phyloP scores from a whole-genome alignment of 2,888 invertebrate species.

The Tridacna gigas region DNA sequence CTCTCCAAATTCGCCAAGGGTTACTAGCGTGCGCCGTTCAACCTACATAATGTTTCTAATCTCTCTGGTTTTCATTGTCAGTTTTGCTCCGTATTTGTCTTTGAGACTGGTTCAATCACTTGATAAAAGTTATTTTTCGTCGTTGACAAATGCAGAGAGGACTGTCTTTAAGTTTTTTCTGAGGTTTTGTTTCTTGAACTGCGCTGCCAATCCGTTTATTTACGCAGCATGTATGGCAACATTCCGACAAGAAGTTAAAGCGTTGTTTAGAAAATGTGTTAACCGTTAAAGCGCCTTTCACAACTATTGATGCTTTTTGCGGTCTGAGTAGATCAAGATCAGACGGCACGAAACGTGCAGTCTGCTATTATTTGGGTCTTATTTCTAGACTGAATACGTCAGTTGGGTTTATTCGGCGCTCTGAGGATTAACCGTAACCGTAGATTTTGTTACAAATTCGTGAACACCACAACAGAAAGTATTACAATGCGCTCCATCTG shows the following conservation, averaged over 20 bases:
- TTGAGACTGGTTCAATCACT: constrained; percentile 55
- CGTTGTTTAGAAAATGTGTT: constrained; percentile 15
- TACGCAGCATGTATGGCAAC: constrained; percentile 70
- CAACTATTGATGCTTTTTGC: too few relatives aligned
- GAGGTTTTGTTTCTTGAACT: constrained; percentile 69
- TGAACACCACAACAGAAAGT: too few relatives aligned
- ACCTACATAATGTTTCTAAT: constrained; percentile 70
- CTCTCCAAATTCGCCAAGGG: not conserved
- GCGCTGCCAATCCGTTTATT: constrained; percentile 73
- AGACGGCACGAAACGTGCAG: too few relatives aligned
- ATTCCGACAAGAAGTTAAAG: constrained; percentile 57
- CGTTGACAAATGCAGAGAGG: constrained; percentile 50
- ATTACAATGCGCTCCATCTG: too few relatives aligned
- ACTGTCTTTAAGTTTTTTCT: constrained; percentile 66
- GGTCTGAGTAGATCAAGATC: too few relatives aligned
- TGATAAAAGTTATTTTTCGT: constrained; percentile 48
- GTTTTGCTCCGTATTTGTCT: constrained; percentile 64
- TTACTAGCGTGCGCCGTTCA: constrained; percentile 30
- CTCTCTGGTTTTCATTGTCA: constrained; percentile 65
- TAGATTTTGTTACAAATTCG: too few relatives aligned
- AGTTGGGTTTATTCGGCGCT: too few relatives aligned
- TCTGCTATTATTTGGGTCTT: too few relatives aligned
- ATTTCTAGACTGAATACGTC: too few relatives aligned
- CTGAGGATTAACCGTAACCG: too few relatives aligned
- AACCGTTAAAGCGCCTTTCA: too few relatives aligned